Evolutionary conservation across 53 echinoderm and acorn worm species (phyloP).

Genomic region (Echinarachnius parma): DNA sequence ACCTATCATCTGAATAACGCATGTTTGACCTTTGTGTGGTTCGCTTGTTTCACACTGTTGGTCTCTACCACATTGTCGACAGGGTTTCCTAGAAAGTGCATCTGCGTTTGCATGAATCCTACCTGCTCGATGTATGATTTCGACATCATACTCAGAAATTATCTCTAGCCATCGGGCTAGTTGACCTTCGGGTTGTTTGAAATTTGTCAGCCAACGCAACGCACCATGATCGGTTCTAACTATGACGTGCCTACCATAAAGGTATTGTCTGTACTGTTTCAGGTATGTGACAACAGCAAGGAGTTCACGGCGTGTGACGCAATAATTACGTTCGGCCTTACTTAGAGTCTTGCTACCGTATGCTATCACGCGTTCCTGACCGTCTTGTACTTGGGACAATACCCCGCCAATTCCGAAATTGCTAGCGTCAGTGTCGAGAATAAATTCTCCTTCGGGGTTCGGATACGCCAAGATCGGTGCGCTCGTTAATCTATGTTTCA

Average conservation of each 20-base stretch:
- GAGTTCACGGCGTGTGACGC: constrained; percentile 49
- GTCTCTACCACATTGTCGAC: constrained; percentile 25
- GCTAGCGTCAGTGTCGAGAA: constrained; percentile 55
- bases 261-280: constrained; percentile 30
- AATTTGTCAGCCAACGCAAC: constrained; percentile 42
- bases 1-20: constrained; percentile 1
- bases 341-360: constrained; percentile 49
- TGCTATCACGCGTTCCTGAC: constrained; percentile 37
- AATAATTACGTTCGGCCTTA: constrained; percentile 53
- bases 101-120: constrained; percentile 37
- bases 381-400: constrained; percentile 49
- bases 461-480: constrained; percentile 50
- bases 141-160: constrained; percentile 16
- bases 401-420: constrained; percentile 44
- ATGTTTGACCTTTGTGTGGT: background rate
- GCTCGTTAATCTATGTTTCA: constrained; percentile 26
- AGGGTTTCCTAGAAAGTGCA: constrained; percentile 32
- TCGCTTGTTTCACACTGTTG: too few species aligned
- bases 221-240: constrained; percentile 52
- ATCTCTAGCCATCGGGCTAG: constrained; percentile 39
- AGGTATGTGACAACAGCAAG: constrained; percentile 33
- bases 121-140: constrained; percentile 25
- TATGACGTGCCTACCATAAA: constrained; percentile 28
- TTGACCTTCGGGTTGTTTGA: constrained; percentile 54
- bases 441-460: constrained; percentile 20